Evolutionary conservation across 2,888 invertebrate species (phyloP).

Genomic region (Catocala sponsa): DNA sequence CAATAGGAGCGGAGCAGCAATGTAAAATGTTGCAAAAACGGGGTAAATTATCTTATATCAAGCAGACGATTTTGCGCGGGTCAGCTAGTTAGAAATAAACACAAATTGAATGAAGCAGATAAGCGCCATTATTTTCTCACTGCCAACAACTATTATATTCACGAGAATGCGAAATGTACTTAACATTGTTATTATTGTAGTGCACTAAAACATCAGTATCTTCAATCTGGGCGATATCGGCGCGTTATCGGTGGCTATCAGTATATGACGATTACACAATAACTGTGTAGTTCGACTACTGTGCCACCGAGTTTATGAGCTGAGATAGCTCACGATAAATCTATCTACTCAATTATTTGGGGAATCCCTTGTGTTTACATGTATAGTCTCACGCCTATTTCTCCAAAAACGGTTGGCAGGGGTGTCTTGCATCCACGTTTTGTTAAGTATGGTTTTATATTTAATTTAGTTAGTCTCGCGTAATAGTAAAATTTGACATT

Average conservation of each 20-base stretch:
- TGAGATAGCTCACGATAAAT: slow-evolving; percentile 44
- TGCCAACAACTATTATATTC: neutral
- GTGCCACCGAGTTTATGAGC: slow-evolving; percentile 40
- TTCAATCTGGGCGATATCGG: slow-evolving; percentile 51
- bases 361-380: slow-evolving; percentile 32
- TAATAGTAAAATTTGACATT: too few species aligned
- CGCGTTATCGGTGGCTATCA: slow-evolving; percentile 52
- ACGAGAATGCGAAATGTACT: neutral
- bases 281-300: slow-evolving; percentile 36
- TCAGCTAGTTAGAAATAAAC: too few species aligned
- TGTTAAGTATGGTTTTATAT: too few species aligned
- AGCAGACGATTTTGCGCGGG: too few species aligned
- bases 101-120: too few species aligned
- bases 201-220: slow-evolving; percentile 29
- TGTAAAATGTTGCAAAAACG: too few species aligned
- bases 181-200: slow-evolving; percentile 37
- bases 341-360: slow-evolving; percentile 39
- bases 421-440: too few species aligned
- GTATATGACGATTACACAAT: slow-evolving; percentile 48
- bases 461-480: too few species aligned
- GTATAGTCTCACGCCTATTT: too few species aligned
- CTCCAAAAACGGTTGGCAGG: too few species aligned
- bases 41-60: too few species aligned
- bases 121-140: neutral
- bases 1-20: too few species aligned